Evolutionary conservation across 2,888 invertebrate species (phyloP), one percentile per base, ranked within the genome.

Genomic region (Mesorhabditis spiculigera): DNA sequence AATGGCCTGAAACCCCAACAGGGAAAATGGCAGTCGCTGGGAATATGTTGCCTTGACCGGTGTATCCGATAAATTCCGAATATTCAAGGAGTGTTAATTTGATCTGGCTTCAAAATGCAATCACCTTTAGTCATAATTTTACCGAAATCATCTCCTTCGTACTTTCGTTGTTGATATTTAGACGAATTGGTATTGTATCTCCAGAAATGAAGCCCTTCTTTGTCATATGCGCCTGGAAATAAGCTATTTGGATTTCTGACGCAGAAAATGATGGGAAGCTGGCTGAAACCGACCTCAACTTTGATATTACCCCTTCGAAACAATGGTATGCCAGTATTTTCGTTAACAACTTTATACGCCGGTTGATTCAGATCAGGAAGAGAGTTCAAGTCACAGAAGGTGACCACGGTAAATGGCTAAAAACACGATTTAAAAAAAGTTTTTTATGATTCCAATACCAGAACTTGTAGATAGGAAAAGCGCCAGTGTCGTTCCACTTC

Each of bases 171-270:
- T 50, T n/a, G 58, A 50, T n/a, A n/a, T 50, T 10, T 10, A 50
- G 8, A 13, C 10, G 8, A 50, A 50, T 50, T 50, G 58, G 58
- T 10, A 50, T 50, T 10, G 8, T 2, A 13, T 50, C 58, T 10
- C 58, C 58, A n/a, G 58, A n/a, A 50, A 50, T n/a, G n/a, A 50
- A 50, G 58, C 58, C 58, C 10, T n/a, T 50, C n/a, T 50, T 50
- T n/a, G 58, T 10, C 8, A 50, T 50, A n/a, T 10, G n/a, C 8
- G n/a, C 58, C 58, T 50, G n/a, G n/a, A 50, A 50, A 50, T n/a
- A n/a, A 13, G 8, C n/a, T n/a, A 50, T 28, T 28, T 28, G 28
- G 28, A 28, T 28, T 28, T 28, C 28, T 28, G 28, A 28, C 1
- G 28, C 28, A 28, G 28, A 28, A 28, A 28, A 28, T 28, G 28